A percentile compares a stretch with the other conserved stretches of the same genome.
phyloP scores from a whole-genome alignment of 2,797 vertebrate species.

The Lithobates pipiens region DNA sequence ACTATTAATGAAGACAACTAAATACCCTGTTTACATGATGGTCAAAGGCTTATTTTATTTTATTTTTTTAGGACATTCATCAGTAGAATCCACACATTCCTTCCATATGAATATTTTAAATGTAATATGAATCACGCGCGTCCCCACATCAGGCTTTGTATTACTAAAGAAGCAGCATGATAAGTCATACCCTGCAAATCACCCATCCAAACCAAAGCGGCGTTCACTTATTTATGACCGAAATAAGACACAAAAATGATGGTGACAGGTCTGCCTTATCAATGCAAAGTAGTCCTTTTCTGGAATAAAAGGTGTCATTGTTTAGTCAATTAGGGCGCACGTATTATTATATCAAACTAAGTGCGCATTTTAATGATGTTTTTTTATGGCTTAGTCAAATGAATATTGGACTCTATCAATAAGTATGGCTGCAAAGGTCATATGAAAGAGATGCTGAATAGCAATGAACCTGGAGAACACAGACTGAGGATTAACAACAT shows the following conservation, averaged over 20 bases:
- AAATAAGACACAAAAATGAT: neutral
- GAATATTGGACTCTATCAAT: constrained; percentile 15
- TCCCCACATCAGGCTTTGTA: neutral
- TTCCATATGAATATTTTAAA: neutral
- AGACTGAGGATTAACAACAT: constrained; percentile 6
- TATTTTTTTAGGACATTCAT: too few species aligned
- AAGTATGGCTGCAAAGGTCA: constrained; percentile 40
- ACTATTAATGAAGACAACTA: too few species aligned
- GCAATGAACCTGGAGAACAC: constrained; percentile 40
- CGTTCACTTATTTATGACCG: neutral
- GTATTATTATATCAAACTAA: neutral
- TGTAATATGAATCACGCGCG: neutral
- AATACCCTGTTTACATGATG: too few species aligned
- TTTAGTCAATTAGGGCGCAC: constrained; percentile 19
- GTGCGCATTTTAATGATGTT: constrained; percentile 41
- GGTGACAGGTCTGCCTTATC: neutral
- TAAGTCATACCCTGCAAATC: neutral
- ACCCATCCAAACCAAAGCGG: too few species aligned
- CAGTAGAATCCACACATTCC: neutral
- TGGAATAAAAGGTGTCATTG: neutral
- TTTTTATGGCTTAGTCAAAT: constrained; percentile 18
- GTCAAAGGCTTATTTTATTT: too few species aligned
- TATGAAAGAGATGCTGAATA: constrained; percentile 30
- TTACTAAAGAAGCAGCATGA: neutral
- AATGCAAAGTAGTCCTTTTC: constrained; percentile 6